Base-by-base conservation (phyloP, 2,113 vertebrate genomes). In the Tinamus guttatus region DNA sequence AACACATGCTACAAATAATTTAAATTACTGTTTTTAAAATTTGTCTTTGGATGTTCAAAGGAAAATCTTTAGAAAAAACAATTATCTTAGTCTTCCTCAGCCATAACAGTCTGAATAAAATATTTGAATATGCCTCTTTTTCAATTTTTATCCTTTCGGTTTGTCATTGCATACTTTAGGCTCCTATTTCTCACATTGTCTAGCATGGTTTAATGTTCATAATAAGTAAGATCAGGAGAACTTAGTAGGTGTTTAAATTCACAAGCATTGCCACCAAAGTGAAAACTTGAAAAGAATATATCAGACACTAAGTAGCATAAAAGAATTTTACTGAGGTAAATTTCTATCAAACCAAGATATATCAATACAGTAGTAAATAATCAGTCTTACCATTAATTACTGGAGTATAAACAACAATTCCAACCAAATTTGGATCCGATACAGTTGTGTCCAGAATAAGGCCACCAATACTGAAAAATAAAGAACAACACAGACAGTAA, bases 371-470 rank as follows among this genome's bases (percentile, higher is more conserved):
- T 20, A 65, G 19, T 19, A 90, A 59, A 85, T 22, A 84, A 67
- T 49, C 41, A 82, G 38, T 76, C 99, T 99, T 98, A 99, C 99
- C 99, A 27, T 99, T 99, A 95, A 99, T 99, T 67, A 99, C 99
- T 6, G 99, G 99, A 9, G 99, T 99, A 97, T 99, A 99, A 86
- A 99, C 99, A 38, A 99, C 99, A 86, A 99, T 99, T 81, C 99
- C 99, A 82, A 98, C 99, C 95, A 99, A 96, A 93, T 99, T 99
- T 41, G 99, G 99, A 95, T 99, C 98, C 13, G 99, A 99, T 96
- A 99, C 99, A 12, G 99, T 99, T 97, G 99, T 99, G 97, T 99
- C 99, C 98, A 99, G 97, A 97, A 99, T 99, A 97, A 99, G 99
- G 79, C 99, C 99, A 92, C 99, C 99, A 84, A 99, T 99, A 97